phyloP scores from a whole-genome alignment of 2,888 invertebrate genomes.

The Spilarctia lutea region DNA sequence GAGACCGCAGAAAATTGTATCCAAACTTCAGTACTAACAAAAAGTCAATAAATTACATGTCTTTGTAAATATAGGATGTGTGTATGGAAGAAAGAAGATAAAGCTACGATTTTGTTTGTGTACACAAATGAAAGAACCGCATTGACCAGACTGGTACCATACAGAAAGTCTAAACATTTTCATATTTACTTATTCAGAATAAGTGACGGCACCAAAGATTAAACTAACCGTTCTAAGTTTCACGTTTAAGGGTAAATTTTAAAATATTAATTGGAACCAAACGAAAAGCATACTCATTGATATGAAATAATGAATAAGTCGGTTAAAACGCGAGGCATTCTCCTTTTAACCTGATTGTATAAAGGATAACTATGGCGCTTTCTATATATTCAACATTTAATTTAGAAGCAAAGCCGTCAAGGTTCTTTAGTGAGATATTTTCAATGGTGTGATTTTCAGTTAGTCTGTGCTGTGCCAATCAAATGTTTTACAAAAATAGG shows the following conservation, averaged over 20 bases:
- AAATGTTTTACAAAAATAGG: neutral
- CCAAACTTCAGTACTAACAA: slow-evolving; percentile 22
- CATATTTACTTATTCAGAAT: neutral
- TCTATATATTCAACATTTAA: neutral
- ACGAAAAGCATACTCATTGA: no score
- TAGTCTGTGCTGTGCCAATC: neutral
- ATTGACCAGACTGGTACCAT: neutral
- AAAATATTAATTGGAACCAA: no score
- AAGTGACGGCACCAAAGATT: no score
- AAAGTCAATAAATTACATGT: slow-evolving; percentile 17
- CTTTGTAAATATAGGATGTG: neutral
- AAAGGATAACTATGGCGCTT: neutral
- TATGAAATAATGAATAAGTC: neutral
- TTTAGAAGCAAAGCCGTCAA: neutral
- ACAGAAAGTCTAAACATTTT: neutral
- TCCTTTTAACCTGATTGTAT: no score
- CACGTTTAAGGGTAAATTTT: no score
- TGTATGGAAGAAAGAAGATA: neutral
- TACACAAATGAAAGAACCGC: neutral
- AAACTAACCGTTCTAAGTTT: no score
- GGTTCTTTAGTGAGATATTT: neutral
- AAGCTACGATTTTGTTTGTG: no score
- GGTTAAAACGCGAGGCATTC: neutral
- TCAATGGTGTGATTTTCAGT: neutral
- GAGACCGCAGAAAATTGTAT: slow-evolving; percentile 76